phyloP scores from a whole-genome alignment of 37 sponge, comb jelly and placozoan species.

The Tethya wilhelma region DNA sequence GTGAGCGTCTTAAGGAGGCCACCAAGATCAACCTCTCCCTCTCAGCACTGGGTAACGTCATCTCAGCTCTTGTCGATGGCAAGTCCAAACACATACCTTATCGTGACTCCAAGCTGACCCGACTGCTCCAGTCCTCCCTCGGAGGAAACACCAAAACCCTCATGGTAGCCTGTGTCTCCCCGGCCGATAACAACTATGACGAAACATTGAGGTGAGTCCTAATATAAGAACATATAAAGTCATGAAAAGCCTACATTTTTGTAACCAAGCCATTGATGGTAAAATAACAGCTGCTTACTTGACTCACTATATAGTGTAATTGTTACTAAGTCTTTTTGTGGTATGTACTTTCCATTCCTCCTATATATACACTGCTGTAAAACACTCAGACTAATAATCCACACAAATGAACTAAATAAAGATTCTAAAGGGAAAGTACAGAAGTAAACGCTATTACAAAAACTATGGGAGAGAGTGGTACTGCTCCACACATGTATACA shows the following conservation, averaged over 20 bases:
- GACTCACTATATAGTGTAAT: not conserved
- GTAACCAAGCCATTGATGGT: not conserved
- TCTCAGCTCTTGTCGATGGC: slow-evolving; percentile 97
- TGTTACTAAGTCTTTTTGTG: not conserved
- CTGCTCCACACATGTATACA: no score
- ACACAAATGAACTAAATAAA: no score
- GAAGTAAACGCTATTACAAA: no score
- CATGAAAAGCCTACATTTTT: not conserved
- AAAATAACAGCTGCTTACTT: not conserved
- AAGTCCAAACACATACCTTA: slow-evolving; percentile 97
- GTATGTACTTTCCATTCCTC: no score
- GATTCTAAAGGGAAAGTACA: no score
- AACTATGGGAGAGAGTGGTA: no score
- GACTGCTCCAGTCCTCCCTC: slow-evolving; percentile 89
- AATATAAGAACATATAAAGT: not conserved
- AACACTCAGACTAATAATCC: no score
- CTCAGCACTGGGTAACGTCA: slow-evolving; percentile 98
- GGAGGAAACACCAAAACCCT: slow-evolving; percentile 99
- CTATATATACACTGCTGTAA: no score
- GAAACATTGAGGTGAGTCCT: slow-evolving; percentile 84
- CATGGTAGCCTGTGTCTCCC: slow-evolving; percentile 98
- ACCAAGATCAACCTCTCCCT: slow-evolving; percentile 99
- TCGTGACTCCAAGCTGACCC: slow-evolving; percentile 96
- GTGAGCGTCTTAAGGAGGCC: slow-evolving; percentile 90
- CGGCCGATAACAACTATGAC: slow-evolving; percentile 98